Evolutionary conservation across 1,140 invertebrate genomes (phyloP), one percentile per base, ranked within the genome.

Genomic region (Drosophila biarmipes): DNA sequence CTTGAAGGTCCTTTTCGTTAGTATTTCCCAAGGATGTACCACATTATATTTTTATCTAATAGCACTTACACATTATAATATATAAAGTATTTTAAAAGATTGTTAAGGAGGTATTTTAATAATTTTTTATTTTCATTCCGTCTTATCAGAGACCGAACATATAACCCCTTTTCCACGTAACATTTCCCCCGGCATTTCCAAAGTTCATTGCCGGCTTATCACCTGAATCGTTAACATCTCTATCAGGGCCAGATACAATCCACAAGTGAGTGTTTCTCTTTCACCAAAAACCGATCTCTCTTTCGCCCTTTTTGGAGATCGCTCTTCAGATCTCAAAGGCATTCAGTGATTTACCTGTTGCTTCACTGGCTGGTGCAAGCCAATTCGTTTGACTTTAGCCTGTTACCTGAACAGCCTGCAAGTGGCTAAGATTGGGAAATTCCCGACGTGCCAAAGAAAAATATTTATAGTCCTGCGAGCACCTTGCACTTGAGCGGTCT

Each of bases 391-490:
- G 71, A 72, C 72, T 76, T 76, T 58, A 24, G 48, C 82, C 82
- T 84, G 82, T 72, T 87, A 24, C 21, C n/a, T n/a, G n/a, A 86
- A 55, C 59, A 27, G 49, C n/a, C 58, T 54, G 67, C 68, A 49
- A 40, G 57, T 56, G 61, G 34, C 58, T 42, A 61, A 42, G 38
- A 48, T 46, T 19, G 49, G 84, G 85, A 73, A 90, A 67, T 84
- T 89, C 84, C 85, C 71, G 63, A 42, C 45, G 72, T 49, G 63
- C 40, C 37, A 63, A 63, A 49, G 49, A 85, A 77, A 77, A 80
- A 80, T 66, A 80, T 78, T 86, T 73, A 34, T 53, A 19, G 53
- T 64, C 51, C 38, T 63, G 38, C 19, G 48, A 55, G 46, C 19
- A 46, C 49, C 52, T 40, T 67, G 63, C 67, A 43, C 67, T 59